Conservation (phyloP, 2,113 vertebrate species). For the Malurus alboscapulatus region DNA sequence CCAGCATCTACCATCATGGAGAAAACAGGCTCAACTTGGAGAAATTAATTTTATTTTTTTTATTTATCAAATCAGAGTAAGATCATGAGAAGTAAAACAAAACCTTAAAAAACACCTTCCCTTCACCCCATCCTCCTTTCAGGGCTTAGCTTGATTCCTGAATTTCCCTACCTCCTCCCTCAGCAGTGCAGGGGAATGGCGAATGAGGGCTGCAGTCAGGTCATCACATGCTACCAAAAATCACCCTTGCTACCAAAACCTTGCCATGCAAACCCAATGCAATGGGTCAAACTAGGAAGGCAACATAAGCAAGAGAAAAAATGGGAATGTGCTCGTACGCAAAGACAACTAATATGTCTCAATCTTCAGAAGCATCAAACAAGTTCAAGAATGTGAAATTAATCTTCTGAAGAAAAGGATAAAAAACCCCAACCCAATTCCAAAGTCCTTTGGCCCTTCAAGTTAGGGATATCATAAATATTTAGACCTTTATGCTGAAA, state of each 20-base stretch:
- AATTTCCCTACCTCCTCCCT: background rate
- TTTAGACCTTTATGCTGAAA: background rate
- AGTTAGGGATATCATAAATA: background rate
- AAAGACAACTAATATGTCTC: rapidly evolving
- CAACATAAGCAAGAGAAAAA: background rate
- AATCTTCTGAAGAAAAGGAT: background rate
- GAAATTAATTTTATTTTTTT: background rate
- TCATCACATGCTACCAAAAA: background rate
- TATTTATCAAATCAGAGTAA: background rate
- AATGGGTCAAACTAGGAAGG: background rate
- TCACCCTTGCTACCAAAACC: background rate
- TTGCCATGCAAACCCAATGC: background rate
- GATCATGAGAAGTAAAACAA: background rate
- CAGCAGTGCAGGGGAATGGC: background rate
- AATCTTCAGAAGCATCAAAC: background rate
- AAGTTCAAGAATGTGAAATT: background rate
- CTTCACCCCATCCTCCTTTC: background rate
- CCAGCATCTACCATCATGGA: background rate
- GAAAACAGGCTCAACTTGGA: background rate
- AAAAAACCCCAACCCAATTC: rapidly evolving
- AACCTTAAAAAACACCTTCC: background rate
- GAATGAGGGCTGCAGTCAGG: background rate
- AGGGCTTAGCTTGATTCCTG: background rate
- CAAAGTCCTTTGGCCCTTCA: background rate
- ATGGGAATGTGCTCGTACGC: background rate